Percentiles rank a stretch among this genome's conserved stretches.
These are phyloP conservation scores for Channallabes apus DNA, from an alignment of 2,797 vertebrate genomes.

Conservation along the genomic window DNA sequence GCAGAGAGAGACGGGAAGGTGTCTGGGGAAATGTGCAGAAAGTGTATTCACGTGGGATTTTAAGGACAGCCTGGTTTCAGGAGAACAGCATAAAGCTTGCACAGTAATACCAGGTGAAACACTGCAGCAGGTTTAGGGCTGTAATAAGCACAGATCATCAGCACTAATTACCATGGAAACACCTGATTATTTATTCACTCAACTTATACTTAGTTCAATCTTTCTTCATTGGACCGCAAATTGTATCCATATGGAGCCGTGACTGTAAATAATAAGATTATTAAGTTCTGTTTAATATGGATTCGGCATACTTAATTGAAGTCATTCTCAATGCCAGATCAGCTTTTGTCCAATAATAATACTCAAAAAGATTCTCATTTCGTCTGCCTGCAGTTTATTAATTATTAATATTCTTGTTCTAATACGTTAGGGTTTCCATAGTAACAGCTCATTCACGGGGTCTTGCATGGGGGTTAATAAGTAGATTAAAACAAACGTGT, in stretches of 20 bases:
- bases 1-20: neutral
- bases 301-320: neutral
- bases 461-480: too few relatives aligned
- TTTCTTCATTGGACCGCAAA: neutral
- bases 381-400: too few relatives aligned
- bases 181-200: neutral
- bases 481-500: too few relatives aligned
- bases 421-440: too few relatives aligned
- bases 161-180: neutral
- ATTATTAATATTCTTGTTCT: too few relatives aligned
- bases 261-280: neutral
- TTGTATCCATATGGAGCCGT: neutral
- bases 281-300: neutral
- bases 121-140: neutral
- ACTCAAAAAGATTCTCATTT: neutral
- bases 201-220: neutral
- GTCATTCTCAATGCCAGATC: neutral
- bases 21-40: neutral
- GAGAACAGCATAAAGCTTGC: neutral
- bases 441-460: too few relatives aligned
- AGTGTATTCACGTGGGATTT: neutral
- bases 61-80: neutral
- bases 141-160: constrained; percentile 9
- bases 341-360: neutral
- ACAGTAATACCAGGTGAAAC: neutral